phyloP scores from a whole-genome alignment of 37 sponge, comb jelly and placozoan genomes.

The Spongilla lacustris region DNA sequence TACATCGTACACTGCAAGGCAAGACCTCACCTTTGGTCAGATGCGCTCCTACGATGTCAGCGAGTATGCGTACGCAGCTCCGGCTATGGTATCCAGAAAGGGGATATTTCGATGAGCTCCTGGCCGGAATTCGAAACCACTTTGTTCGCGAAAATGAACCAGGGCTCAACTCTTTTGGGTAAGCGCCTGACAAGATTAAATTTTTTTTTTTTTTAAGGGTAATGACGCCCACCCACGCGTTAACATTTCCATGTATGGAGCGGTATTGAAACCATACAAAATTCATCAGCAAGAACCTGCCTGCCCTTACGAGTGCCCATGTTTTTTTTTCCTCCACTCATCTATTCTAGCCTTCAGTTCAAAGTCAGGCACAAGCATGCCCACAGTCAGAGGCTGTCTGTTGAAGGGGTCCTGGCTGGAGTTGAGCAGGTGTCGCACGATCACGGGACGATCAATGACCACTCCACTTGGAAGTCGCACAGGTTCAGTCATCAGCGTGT shows the following conservation, averaged over 20 bases:
- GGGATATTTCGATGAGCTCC: slow-evolving; percentile 40
- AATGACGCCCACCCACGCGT: no score
- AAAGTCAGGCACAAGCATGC: slow-evolving; percentile 75
- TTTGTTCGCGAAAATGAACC: neutral
- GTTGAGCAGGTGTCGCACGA: slow-evolving; percentile 93
- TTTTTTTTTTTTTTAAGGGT: neutral
- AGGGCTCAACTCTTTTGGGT: slow-evolving; percentile 27
- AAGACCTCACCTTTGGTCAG: no score
- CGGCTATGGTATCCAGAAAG: neutral
- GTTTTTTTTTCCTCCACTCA: slow-evolving; percentile 47
- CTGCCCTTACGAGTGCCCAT: neutral
- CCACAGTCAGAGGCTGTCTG: slow-evolving; percentile 85
- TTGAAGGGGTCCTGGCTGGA: slow-evolving; percentile 92
- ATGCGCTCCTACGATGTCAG: no score
- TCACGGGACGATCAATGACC: slow-evolving; percentile 89
- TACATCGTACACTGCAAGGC: no score
- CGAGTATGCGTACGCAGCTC: neutral
- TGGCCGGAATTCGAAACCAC: neutral
- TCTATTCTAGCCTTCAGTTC: slow-evolving; percentile 59
- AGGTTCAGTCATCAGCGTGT: slow-evolving; percentile 94
- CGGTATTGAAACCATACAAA: no score
- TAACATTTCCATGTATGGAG: no score
- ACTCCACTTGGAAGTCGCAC: slow-evolving; percentile 92
- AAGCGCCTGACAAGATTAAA: neutral
- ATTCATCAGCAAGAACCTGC: no score